Percentiles rank a stretch among this genome's conserved stretches.
Evolutionary conservation across 1,140 invertebrate genomes (phyloP).

Genomic region (Papilio aristodemus): DNA sequence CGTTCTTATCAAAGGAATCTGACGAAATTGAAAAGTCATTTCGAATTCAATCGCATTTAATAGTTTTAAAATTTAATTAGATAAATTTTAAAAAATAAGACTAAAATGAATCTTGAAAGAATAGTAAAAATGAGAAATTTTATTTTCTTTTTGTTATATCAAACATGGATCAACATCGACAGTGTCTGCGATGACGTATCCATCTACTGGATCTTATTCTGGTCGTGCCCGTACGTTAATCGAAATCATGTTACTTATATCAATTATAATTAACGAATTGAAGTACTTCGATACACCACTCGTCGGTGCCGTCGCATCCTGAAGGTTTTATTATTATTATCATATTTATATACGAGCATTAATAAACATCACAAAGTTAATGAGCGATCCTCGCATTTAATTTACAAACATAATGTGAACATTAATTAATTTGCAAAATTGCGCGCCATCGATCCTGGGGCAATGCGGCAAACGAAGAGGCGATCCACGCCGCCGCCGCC

Average conservation of each 20-base stretch:
- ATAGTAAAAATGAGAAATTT: neutral
- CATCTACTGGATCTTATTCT: too few species aligned
- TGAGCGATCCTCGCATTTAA: neutral
- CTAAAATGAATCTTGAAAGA: neutral
- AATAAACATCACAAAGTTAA: constrained; percentile 18
- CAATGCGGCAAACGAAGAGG: neutral
- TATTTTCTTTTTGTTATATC: too few species aligned
- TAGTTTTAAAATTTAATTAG: neutral
- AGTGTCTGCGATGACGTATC: too few species aligned
- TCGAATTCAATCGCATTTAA: neutral
- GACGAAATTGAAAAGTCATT: constrained; percentile 10
- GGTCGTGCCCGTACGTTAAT: too few species aligned
- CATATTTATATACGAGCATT: neutral
- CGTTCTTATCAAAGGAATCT: neutral
- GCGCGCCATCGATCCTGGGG: neutral
- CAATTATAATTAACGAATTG: too few species aligned
- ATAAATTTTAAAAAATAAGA: neutral
- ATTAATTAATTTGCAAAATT: neutral
- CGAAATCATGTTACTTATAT: too few species aligned
- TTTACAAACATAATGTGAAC: constrained; percentile 13
- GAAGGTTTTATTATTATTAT: neutral
- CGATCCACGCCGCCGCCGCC: neutral
- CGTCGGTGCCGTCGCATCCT: neutral
- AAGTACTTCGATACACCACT: neutral
- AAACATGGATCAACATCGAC: too few species aligned